Percentiles rank a stretch among this genome's conserved stretches.
phyloP scores from a whole-genome alignment of 2,888 invertebrate species.

The Netelia inedita region DNA sequence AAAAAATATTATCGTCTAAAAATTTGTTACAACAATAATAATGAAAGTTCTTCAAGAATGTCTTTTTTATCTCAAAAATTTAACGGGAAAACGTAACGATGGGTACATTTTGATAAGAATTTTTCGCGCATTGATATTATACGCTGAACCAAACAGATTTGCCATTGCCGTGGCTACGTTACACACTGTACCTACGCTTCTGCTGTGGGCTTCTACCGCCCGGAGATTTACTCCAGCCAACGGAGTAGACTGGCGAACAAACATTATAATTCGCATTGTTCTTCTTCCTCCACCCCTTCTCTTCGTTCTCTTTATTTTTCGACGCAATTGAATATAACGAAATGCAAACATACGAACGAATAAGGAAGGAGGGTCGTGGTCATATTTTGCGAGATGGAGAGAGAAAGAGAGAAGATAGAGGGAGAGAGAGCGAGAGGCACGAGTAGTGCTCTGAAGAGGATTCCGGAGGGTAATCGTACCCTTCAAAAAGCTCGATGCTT shows the following conservation, averaged over 20 bases:
- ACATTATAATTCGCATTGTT: slow-evolving; percentile 84
- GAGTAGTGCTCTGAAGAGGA: slow-evolving; percentile 69
- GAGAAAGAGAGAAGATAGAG: slow-evolving; percentile 27
- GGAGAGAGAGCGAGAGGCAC: slow-evolving; percentile 10
- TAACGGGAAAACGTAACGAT: slow-evolving; percentile 14
- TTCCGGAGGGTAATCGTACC: slow-evolving; percentile 65
- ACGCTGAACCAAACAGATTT: slow-evolving; percentile 27
- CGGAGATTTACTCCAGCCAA: slow-evolving; percentile 55
- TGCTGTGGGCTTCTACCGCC: slow-evolving; percentile 4
- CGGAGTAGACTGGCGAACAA: slow-evolving; percentile 79
- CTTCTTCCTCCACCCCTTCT: slow-evolving; percentile 65
- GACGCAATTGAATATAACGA: slow-evolving; percentile 84
- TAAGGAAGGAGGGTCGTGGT: slow-evolving; percentile 26
- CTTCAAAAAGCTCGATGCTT: slow-evolving; percentile 65
- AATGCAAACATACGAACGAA: slow-evolving; percentile 81
- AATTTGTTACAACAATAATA: too few relatives aligned
- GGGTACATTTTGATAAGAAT: slow-evolving; percentile 19
- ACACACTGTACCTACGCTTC: not conserved
- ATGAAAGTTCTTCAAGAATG: too few relatives aligned
- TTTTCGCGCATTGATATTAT: slow-evolving; percentile 23
- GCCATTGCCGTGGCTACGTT: slow-evolving; percentile 8
- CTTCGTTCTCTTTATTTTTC: slow-evolving; percentile 69
- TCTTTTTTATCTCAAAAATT: not conserved
- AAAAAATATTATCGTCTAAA: not conserved
- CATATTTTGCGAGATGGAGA: slow-evolving; percentile 44